Conservation (phyloP, 2,113 vertebrate species). For the Megalops atlanticus region DNA sequence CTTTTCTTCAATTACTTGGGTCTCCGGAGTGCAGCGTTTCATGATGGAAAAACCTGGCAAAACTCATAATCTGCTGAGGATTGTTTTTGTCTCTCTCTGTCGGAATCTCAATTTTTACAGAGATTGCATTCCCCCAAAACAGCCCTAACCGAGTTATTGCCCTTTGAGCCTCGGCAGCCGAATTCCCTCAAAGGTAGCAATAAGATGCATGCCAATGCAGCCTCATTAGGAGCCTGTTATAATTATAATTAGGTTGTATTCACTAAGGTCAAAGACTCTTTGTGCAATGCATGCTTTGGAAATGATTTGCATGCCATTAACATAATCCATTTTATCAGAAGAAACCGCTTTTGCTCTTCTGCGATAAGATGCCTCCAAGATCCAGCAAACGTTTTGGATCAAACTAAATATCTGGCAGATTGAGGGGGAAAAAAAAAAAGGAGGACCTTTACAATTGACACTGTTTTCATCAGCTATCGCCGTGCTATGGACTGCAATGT, state of each 20-base stretch:
- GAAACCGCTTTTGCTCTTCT: background rate
- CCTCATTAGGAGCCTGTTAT: constrained; percentile 26
- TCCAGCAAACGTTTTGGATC: no score
- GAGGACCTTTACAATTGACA: no score
- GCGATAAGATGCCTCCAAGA: background rate
- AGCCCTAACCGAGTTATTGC: background rate
- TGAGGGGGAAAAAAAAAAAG: no score
- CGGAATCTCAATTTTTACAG: background rate
- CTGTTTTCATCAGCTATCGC: no score
- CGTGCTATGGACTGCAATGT: no score
- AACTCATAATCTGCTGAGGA: background rate
- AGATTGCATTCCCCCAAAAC: background rate
- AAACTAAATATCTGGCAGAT: no score
- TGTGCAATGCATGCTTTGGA: background rate
- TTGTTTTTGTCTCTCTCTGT: background rate
- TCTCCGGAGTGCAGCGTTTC: background rate
- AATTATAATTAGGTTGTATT: constrained; percentile 26
- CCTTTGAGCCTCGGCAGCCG: background rate
- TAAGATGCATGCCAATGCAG: background rate
- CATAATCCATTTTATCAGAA: background rate
- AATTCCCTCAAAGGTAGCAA: background rate
- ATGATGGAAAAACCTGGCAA: background rate
- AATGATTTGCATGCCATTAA: constrained; percentile 30
- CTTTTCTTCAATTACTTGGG: background rate
- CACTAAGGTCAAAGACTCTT: constrained; percentile 6